Evolutionary conservation across 2,797 vertebrate species (phyloP).

Genomic region (Anisognathus igniventris): DNA sequence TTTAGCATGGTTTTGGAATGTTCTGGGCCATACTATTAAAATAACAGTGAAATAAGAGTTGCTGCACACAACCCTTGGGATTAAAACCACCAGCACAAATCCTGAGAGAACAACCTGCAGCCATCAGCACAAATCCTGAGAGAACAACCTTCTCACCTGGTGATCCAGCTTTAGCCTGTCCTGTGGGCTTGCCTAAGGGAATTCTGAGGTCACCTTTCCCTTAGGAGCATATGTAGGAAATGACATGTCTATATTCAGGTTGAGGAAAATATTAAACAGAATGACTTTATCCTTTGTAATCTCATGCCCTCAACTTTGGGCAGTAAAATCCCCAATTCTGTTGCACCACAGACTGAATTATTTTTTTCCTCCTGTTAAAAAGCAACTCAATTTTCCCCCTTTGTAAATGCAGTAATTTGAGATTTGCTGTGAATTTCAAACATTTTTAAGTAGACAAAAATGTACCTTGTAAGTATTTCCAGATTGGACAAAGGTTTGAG

Average conservation of each 20-base stretch:
- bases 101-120: neutral
- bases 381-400: neutral
- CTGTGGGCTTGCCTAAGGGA: slow-evolving; percentile 28
- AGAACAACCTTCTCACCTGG: neutral
- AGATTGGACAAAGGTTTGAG: neutral
- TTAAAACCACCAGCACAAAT: neutral
- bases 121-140: neutral
- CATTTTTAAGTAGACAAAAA: neutral
- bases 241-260: neutral
- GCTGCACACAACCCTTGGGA: neutral
- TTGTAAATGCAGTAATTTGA: neutral
- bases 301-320: neutral
- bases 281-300: neutral
- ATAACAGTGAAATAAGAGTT: neutral
- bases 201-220: slow-evolving; percentile 3
- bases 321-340: neutral
- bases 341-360: neutral
- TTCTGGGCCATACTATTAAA: neutral
- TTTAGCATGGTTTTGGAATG: neutral
- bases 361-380: neutral
- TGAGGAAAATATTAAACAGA: neutral
- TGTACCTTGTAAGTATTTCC: neutral
- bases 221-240: neutral
- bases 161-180: neutral
- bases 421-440: neutral